Base-by-base conservation (phyloP, 2,888 invertebrate genomes). In the Chaetoderma sp. region DNA sequence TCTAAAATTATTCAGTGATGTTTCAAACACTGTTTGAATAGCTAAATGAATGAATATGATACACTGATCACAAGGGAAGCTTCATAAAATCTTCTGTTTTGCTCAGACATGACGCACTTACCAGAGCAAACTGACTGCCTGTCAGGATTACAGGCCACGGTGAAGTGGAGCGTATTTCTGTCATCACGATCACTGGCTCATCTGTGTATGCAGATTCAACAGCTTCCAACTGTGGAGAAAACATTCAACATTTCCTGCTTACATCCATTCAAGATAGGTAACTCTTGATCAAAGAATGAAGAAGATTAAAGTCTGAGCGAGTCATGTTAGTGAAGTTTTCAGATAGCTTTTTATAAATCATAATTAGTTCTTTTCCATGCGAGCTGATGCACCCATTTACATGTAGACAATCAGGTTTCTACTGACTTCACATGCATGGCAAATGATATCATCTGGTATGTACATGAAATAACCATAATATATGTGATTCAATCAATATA, bases 181-280 rank as follows among this genome's bases (percentile, higher is more conserved):
- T 76, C 67, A 82, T 76, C 58, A 86, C 60, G 45, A 87, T 73
- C 75, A 86, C 86, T 27, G 85, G 83, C 64, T 86, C 86, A 62
- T 86, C 85, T 6, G 81, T 77, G 68, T 84, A 80, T 2, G 86
- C 77, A 6, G 76, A 72, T 55, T 85, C 85, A 39, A 85, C 71
- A 4, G 75, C 74, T 67, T 85, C 84, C 80, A 84, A 85, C 86
- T 86, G 71, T 1, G 68, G 67, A 54, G 52, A 47, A 47, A 49
- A 67, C 45, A 23, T 33, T 30, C 32, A 8, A 32, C 32, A 5
- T 55, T n/a, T 18, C 23, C n/a, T 13, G 18, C 18, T 25, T 16
- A 25, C 47, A 18, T 23, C 16, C 44, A 10, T 45, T 13, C 2
- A 25, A 25, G 27, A 58, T 33, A 27, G 6, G 28, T 21, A 18